Base-by-base conservation (phyloP, 2,888 invertebrate genomes). In the Diabrotica balteata region DNA sequence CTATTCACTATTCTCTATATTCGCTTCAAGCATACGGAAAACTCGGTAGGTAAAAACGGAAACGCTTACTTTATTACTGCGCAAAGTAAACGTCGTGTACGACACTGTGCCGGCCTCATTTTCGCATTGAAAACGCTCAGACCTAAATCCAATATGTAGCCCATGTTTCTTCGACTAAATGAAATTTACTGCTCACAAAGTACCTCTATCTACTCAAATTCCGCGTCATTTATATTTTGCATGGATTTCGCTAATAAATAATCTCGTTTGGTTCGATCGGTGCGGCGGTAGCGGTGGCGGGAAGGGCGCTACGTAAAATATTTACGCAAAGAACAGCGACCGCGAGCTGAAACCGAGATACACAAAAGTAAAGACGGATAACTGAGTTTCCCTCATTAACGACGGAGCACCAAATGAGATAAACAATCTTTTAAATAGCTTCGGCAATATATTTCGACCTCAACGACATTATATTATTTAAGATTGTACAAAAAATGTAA, bases 211-310 rank as follows among this genome's bases (percentile, higher is more conserved):
- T 62, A 62, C 50, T 53, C 52, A 68, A 73, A 72, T 73, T 72
- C 72, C 58, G 52, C 71, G 67, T 67, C 73, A 71, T 73, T 73
- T 72, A 72, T 70, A 72, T 72, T 69, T 71, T 67, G 63, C 68
- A 58, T 65, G 58, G 63, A 72, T 71, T 72, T 59, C 55, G n/a
- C 52, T 71, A 70, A 75, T 74, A 69, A 72, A 74, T 73, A 75
- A 72, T 73, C 71, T 59, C 68, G 68, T 72, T 71, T 70, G 17
- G 65, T 71, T 73, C 70, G 67, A 71, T 68, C 64, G 59, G 62
- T 54, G 54, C 32, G 32, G 32, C 32, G 17, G 2, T 17, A 17
- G 17, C 17, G 17, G 17, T 17, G 17, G 17, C 17, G 32, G 4
- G 4, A 4, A 32, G 32, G 32, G 52, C 52, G 32, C 9, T 52